phyloP scores from a whole-genome alignment of 2,888 invertebrate genomes.

The Mechanitis messenoides region DNA sequence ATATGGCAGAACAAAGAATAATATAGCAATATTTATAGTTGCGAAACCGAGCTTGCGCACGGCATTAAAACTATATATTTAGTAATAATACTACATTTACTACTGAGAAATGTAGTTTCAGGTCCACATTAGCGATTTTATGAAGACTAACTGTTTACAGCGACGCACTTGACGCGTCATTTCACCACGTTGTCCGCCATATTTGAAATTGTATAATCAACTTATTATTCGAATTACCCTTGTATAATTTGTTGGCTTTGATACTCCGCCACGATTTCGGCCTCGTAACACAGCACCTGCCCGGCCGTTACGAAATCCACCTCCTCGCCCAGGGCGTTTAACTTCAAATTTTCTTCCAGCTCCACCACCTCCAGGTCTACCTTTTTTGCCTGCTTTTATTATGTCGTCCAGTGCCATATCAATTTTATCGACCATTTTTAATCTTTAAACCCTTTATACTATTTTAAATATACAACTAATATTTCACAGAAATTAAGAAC shows the following conservation, averaged over 20 bases:
- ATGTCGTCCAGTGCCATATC: constrained; percentile 99
- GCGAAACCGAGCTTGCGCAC: not conserved
- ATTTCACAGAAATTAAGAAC: constrained; percentile 6
- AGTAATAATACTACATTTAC: not conserved
- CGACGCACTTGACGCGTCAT: constrained; percentile 51
- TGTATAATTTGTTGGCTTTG: constrained; percentile 79
- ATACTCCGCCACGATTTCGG: constrained; percentile 82
- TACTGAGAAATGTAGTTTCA: not conserved
- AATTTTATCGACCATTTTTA: constrained; percentile 93
- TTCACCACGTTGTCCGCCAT: constrained; percentile 67
- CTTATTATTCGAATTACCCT: constrained; percentile 78
- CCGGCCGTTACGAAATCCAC: constrained; percentile 71
- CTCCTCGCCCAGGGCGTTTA: constrained; percentile 55
- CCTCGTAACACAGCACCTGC: constrained; percentile 80
- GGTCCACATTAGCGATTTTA: constrained; percentile 1
- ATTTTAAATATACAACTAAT: constrained; percentile 8
- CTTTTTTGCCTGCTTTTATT: constrained; percentile 89
- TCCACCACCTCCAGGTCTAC: constrained; percentile 78
- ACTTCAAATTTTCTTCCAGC: constrained; percentile 70
- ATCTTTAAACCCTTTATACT: constrained; percentile 2
- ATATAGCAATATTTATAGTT: not conserved
- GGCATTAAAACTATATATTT: not conserved
- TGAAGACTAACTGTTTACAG: not conserved
- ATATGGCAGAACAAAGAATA: not conserved
- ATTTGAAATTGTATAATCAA: constrained; percentile 42